Evolutionary conservation across 1,140 invertebrate species (phyloP).

Genomic region (Magallana angulata): DNA sequence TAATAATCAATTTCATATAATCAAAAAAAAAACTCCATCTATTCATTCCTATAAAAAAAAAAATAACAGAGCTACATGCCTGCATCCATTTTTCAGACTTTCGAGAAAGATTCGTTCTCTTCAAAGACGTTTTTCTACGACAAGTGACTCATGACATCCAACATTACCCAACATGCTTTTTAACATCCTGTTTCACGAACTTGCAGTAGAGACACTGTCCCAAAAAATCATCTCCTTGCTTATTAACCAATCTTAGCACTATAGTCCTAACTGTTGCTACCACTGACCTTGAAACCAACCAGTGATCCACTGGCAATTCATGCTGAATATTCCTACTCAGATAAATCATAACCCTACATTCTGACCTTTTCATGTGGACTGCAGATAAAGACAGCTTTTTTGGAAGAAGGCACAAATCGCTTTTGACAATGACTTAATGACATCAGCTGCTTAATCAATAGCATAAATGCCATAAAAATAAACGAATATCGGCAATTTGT

Average conservation of each 20-base stretch:
- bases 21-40: too few species aligned
- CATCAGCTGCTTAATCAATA: neutral
- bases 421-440: neutral
- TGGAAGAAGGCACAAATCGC: neutral
- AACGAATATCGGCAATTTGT: neutral
- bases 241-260: neutral
- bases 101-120: neutral
- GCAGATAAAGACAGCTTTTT: neutral
- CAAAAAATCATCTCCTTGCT: too few species aligned
- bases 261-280: neutral
- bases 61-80: neutral
- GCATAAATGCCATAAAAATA: neutral
- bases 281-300: constrained; percentile 14
- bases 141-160: neutral
- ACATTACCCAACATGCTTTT: neutral
- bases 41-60: too few species aligned
- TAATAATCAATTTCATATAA: too few species aligned
- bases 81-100: neutral
- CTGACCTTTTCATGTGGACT: neutral
- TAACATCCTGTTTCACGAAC: neutral
- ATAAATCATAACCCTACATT: neutral
- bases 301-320: constrained; percentile 11
- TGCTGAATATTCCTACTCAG: neutral
- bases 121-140: neutral
- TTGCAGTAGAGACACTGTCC: too few species aligned